Percentiles rank a stretch among this genome's conserved stretches.
Conservation (phyloP, 2,113 vertebrate species). For the Capra hircus region DNA sequence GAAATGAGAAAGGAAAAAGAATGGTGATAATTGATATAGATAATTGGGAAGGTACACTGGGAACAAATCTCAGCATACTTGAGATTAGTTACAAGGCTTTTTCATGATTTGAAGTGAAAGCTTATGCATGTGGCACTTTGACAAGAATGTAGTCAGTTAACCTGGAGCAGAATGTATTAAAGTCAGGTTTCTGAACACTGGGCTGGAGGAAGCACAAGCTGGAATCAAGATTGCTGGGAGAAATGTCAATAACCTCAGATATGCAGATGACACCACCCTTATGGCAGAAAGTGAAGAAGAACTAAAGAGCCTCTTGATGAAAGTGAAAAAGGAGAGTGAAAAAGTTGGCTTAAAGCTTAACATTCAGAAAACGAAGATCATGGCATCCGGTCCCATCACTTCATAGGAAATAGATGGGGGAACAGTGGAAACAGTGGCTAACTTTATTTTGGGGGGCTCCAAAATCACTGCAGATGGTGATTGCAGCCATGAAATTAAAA, state of each 20-base stretch:
- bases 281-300: background rate
- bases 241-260: background rate
- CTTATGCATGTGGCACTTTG: background rate
- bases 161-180: background rate
- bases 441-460: background rate
- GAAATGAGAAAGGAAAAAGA: background rate
- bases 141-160: background rate
- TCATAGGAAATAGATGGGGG: background rate
- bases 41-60: background rate
- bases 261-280: background rate
- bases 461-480: background rate
- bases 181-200: background rate
- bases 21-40: background rate
- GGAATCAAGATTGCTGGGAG: background rate
- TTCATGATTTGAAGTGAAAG: background rate
- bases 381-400: rapidly evolving
- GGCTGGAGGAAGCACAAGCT: background rate
- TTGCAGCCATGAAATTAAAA: background rate
- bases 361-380: background rate
- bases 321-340: background rate
- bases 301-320: background rate
- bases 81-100: background rate
- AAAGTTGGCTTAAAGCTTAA: background rate
- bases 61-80: background rate
- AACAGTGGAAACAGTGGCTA: background rate